A percentile compares a stretch with the other conserved stretches of the same genome.
Conservation (phyloP, 2,797 vertebrate species). For the Artibeus lituratus region DNA sequence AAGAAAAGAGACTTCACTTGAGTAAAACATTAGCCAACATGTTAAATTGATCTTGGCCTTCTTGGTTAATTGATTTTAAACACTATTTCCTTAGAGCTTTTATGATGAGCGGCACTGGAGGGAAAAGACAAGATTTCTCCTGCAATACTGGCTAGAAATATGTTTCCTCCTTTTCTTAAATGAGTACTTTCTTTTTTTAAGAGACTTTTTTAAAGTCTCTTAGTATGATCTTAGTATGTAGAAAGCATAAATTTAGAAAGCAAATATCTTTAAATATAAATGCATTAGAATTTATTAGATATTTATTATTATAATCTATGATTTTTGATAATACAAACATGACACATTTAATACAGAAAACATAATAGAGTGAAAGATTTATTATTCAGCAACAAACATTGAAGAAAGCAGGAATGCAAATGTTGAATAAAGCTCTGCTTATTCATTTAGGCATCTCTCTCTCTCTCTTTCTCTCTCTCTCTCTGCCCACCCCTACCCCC, state of each 20-base stretch:
- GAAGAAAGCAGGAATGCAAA: background rate
- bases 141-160: background rate
- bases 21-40: constrained; percentile 71
- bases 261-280: background rate
- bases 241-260: constrained; percentile 30
- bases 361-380: background rate
- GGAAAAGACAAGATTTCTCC: constrained; percentile 42
- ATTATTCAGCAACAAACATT: background rate
- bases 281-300: constrained; percentile 26
- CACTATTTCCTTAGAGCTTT: constrained; percentile 70
- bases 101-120: constrained; percentile 40
- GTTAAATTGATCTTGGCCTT: constrained; percentile 72
- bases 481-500: background rate
- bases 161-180: background rate
- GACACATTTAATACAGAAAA: background rate
- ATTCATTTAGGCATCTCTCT: background rate
- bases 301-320: background rate
- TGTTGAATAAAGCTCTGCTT: background rate
- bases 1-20: constrained; percentile 48
- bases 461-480: too few relatives aligned
- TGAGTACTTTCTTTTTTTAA: background rate
- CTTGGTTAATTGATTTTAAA: constrained; percentile 71
- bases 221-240: background rate
- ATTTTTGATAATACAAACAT: background rate
- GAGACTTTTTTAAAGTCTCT: background rate